These are phyloP conservation scores for Numenius phaeopus DNA, from an alignment of 2,797 vertebrate species.

Conservation along the genomic window DNA sequence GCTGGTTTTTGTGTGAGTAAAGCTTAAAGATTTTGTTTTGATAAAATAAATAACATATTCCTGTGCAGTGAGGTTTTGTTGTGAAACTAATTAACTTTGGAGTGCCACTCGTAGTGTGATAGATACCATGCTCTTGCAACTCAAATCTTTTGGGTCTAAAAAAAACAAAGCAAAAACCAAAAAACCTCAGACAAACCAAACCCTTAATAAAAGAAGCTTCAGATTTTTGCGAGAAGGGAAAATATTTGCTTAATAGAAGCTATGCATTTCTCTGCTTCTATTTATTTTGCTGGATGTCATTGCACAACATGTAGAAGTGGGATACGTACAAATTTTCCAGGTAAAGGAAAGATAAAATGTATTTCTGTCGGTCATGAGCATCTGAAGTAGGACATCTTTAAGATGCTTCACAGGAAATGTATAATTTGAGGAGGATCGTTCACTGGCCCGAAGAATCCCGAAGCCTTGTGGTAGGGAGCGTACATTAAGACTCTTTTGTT, in stretches of 20 bases:
- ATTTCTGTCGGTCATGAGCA: neutral
- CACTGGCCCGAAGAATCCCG: neutral
- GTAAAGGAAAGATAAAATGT: neutral
- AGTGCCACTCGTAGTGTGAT: rapidly evolving
- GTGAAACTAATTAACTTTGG: neutral
- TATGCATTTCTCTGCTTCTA: neutral
- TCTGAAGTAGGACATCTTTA: neutral
- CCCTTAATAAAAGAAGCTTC: neutral
- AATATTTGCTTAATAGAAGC: neutral
- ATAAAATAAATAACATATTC: neutral
- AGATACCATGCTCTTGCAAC: neutral
- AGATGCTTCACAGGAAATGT: neutral
- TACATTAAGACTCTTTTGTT: neutral
- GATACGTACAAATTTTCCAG: neutral
- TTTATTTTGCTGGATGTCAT: neutral
- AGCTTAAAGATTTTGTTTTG: neutral
- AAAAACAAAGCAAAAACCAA: neutral
- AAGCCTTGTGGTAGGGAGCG: neutral
- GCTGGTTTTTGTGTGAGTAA: neutral
- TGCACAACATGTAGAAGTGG: neutral
- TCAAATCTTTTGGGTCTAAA: neutral
- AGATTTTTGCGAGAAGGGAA: neutral
- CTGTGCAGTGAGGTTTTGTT: neutral
- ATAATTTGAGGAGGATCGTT: neutral
- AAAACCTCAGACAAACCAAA: neutral